Conservation (phyloP, 2,797 vertebrate genomes). For the Paguma larvata region DNA sequence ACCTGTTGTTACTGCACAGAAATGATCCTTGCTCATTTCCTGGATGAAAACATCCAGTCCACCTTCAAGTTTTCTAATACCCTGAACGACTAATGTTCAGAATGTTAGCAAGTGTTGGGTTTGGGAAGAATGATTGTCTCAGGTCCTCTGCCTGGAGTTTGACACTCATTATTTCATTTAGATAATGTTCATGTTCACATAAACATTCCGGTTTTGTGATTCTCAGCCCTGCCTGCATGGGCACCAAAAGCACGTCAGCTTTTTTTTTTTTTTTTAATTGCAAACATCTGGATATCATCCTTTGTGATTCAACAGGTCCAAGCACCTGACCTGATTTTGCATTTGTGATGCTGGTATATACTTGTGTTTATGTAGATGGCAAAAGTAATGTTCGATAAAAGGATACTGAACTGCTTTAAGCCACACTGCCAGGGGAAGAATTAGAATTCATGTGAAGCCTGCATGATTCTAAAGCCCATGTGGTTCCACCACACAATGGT, state of each 20-base stretch:
- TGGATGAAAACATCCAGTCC: background rate
- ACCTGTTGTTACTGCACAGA: background rate
- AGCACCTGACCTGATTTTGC: background rate
- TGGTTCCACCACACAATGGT: background rate
- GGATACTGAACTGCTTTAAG: background rate
- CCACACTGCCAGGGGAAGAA: background rate
- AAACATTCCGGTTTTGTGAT: slow-evolving; percentile 3
- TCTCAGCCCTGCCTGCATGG: background rate
- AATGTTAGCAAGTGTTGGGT: background rate
- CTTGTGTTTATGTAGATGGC: background rate
- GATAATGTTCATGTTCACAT: background rate
- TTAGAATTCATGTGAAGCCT: background rate
- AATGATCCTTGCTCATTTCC: background rate
- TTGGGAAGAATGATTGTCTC: background rate
- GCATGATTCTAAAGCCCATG: background rate
- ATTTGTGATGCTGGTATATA: background rate
- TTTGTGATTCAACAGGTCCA: background rate
- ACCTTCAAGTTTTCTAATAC: background rate
- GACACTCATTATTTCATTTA: background rate
- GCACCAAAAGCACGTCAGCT: background rate
- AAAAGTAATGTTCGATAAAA: background rate
- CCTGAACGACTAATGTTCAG: background rate
- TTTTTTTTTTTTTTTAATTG: background rate
- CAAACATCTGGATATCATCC: background rate
- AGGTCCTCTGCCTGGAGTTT: background rate